phyloP scores from a whole-genome alignment of 1,140 invertebrate genomes.

The Telenomus remus region DNA sequence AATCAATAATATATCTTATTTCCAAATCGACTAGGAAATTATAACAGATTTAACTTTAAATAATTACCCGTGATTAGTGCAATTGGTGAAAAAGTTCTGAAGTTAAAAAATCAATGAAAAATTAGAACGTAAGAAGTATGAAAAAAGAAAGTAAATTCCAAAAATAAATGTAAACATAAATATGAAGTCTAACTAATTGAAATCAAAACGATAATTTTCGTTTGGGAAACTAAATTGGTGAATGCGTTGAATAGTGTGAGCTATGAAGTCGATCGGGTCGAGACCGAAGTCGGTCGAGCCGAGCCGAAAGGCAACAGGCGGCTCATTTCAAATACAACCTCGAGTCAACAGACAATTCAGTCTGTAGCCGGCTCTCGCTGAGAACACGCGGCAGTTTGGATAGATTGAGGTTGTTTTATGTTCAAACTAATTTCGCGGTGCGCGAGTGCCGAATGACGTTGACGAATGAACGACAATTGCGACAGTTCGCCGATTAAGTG shows the following conservation, averaged over 20 bases:
- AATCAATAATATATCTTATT: no score
- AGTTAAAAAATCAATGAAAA: no score
- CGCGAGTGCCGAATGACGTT: constrained; percentile 1
- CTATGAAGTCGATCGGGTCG: constrained; percentile 3
- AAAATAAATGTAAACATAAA: no score
- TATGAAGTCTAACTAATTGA: background rate
- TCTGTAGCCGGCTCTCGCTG: constrained; percentile 1
- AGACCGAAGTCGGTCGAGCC: background rate
- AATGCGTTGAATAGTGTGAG: background rate
- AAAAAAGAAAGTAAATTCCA: no score
- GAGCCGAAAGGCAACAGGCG: constrained; percentile 2
- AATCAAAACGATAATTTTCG: background rate
- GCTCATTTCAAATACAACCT: constrained; percentile 5
- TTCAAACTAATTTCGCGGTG: background rate
- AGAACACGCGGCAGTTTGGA: background rate
- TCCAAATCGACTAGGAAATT: no score
- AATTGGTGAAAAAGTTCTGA: no score
- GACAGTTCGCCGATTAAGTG: no score
- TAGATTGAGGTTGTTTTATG: background rate
- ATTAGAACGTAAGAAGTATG: no score
- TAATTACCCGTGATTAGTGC: no score
- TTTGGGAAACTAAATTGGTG: background rate
- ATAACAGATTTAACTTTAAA: no score
- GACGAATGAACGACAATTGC: background rate
- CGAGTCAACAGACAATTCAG: constrained; percentile 1